Conservation (phyloP, 2,797 vertebrate genomes). For the Avahi laniger region DNA sequence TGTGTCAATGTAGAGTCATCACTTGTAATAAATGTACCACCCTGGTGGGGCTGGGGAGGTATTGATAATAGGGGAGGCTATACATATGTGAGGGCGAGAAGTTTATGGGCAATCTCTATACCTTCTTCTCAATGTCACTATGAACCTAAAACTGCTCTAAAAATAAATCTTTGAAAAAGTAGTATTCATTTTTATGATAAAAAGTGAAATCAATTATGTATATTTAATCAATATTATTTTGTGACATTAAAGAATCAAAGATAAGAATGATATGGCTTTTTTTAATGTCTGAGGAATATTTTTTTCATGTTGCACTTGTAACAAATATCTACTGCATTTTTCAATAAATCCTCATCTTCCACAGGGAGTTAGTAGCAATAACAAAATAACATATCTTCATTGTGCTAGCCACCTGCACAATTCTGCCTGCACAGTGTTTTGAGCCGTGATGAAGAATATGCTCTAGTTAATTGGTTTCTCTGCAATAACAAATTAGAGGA, state of each 20-base stretch:
- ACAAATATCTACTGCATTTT: background rate
- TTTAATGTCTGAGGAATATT: background rate
- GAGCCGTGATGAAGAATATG: background rate
- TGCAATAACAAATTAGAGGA: background rate
- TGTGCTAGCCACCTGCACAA: background rate
- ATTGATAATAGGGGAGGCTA: background rate
- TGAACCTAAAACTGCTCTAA: background rate
- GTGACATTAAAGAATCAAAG: background rate
- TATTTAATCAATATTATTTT: background rate
- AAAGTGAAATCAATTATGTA: background rate
- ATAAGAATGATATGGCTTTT: background rate
- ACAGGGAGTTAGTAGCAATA: background rate
- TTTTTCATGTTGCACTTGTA: background rate
- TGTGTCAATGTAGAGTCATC: background rate
- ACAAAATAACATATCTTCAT: background rate
- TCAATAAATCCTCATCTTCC: background rate
- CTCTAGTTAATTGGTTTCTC: background rate
- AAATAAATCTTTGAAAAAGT: background rate
- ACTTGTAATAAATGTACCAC: background rate
- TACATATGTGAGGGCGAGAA: background rate
- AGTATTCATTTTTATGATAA: background rate
- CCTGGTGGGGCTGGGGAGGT: accelerated
- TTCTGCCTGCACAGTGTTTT: background rate
- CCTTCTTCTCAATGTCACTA: background rate
- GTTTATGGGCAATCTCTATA: background rate